phyloP scores from a whole-genome alignment of 2,113 vertebrate species.

The Daphoenositta chrysoptera region DNA sequence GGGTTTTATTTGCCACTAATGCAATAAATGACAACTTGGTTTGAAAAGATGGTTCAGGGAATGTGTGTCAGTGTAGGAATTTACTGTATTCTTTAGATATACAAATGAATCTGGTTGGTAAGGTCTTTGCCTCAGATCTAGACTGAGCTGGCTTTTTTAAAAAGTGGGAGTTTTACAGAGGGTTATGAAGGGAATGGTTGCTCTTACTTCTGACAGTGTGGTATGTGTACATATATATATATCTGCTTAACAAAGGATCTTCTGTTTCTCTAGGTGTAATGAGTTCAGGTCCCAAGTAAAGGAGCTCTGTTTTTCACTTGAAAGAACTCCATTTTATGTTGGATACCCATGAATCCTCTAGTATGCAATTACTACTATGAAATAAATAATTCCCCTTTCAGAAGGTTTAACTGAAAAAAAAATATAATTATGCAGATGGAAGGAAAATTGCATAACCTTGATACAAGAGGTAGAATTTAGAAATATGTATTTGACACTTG shows the following conservation, averaged over 20 bases:
- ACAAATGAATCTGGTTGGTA: neutral
- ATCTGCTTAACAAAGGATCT: constrained; percentile 41
- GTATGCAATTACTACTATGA: neutral
- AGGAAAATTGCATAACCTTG: neutral
- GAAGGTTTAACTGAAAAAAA: neutral
- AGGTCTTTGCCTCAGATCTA: neutral
- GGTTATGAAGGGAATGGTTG: neutral
- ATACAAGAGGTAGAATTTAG: neutral
- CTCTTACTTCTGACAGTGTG: neutral
- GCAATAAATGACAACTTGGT: neutral
- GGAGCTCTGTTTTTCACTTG: constrained; percentile 53
- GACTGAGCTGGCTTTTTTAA: neutral
- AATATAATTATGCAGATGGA: neutral
- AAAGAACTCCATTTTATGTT: constrained; percentile 54
- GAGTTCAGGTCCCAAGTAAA: constrained; percentile 33
- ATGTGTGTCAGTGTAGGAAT: neutral
- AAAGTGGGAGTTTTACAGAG: neutral
- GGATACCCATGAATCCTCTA: constrained; percentile 6
- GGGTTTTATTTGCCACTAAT: neutral
- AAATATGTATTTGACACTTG: neutral
- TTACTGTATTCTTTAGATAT: neutral
- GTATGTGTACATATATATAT: neutral
- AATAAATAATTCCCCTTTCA: constrained; percentile 13
- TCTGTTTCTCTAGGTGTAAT: constrained; percentile 53
- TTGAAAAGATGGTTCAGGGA: neutral